Evolutionary conservation across 2,113 vertebrate species (phyloP).

Genomic region (Syrrhaptes paradoxus): DNA sequence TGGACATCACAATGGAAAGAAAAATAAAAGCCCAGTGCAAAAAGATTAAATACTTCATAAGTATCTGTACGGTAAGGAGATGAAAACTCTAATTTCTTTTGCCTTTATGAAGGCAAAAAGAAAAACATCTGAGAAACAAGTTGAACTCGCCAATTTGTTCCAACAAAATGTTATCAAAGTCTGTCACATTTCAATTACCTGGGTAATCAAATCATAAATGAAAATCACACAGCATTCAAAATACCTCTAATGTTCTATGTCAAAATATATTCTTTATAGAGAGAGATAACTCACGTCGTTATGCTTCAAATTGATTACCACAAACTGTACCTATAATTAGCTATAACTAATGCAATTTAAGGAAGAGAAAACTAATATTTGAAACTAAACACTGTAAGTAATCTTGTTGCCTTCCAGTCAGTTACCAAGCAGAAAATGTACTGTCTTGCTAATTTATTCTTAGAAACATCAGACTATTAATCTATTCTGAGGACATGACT

Average conservation of each 20-base stretch:
- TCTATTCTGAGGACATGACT: background rate
- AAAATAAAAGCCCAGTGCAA: background rate
- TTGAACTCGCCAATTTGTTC: conserved; percentile 31
- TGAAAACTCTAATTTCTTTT: background rate
- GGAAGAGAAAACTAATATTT: conserved; percentile 44
- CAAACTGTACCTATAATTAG: conserved; percentile 61
- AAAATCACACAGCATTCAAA: conserved; percentile 45
- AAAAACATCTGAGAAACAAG: background rate
- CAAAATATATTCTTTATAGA: conserved; percentile 52
- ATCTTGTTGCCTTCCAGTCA: conserved; percentile 25
- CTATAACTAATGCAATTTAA: conserved; percentile 46
- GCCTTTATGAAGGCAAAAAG: background rate
- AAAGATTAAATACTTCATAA: background rate
- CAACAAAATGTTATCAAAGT: conserved; percentile 32
- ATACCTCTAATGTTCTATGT: background rate
- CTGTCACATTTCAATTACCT: conserved; percentile 52
- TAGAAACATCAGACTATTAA: conserved; percentile 21
- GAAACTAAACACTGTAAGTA: conserved; percentile 45
- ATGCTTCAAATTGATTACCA: conserved; percentile 49
- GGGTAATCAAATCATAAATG: conserved; percentile 57
- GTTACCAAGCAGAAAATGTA: conserved; percentile 39
- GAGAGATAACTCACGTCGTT: background rate
- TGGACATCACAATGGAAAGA: background rate
- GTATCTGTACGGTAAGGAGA: background rate
- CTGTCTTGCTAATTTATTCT: conserved; percentile 4